Percentiles rank a stretch among this genome's conserved stretches.
Evolutionary conservation across 2,797 vertebrate genomes (phyloP).

Genomic region (Paramormyrops hopkinsi): DNA sequence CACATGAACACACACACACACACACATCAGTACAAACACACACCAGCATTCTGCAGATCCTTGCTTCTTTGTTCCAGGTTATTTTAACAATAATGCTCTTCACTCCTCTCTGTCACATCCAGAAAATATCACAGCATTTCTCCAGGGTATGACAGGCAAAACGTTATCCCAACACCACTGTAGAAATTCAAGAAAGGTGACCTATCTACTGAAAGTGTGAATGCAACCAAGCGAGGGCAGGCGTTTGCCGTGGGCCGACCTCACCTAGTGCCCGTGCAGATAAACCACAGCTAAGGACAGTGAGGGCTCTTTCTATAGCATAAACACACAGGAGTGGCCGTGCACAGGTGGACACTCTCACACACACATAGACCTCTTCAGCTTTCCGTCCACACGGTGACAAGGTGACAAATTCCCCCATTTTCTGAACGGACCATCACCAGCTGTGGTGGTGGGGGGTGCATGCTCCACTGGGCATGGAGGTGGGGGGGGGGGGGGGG

Average conservation of each 20-base stretch:
- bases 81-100: not conserved
- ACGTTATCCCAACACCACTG: not conserved
- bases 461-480: conserved; percentile 1
- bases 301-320: not conserved
- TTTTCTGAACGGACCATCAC: not conserved
- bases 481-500: not conserved
- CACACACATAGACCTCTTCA: not conserved
- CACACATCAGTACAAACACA: not conserved
- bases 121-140: not conserved
- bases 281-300: not conserved
- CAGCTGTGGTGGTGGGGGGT: not conserved
- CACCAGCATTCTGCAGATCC: not conserved
- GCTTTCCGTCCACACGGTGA: not conserved
- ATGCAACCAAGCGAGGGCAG: not conserved
- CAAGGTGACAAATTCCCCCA: conserved; percentile 7
- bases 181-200: not conserved
- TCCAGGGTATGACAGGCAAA: not conserved
- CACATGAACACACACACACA: not conserved
- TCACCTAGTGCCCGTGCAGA: not conserved
- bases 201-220: not conserved
- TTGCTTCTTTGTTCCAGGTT: not conserved
- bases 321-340: not conserved
- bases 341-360: not conserved
- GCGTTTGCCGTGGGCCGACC: not conserved
- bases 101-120: not conserved